Evolutionary conservation across 2,888 invertebrate species (phyloP), one percentile per base, ranked within the genome.

Genomic region (Clitarchus hookeri): DNA sequence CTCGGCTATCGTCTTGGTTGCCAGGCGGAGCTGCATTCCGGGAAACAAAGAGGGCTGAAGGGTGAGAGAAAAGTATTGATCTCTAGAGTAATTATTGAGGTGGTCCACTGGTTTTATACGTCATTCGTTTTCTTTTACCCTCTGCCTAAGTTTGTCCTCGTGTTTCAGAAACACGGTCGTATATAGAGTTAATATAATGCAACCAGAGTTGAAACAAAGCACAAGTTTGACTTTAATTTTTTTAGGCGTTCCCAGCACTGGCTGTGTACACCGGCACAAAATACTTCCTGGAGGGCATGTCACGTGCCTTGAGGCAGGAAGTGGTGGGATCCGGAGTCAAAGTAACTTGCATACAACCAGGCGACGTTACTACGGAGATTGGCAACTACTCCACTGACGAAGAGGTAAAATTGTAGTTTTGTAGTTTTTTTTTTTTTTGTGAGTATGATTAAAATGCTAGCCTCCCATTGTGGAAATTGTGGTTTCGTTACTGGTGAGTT

Each of bases 211-310:
- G 48, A 48, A 48, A 48, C 48, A 48, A 48, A 11, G 16, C 16
- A 48, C 48, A 48, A 48, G 6, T 13, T 48, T 48, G 48, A 16
- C 6, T 48, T 8, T 48, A 13, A 0, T 6, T 48, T 36, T 86
- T 84, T 9, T 84, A 89, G 89, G 88, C 89, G 44, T 90, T 89
- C 87, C 85, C 89, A 36, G 89, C 89, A n/a, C 86, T 89, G 86
- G 89, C 89, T 0, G 89, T 90, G 6, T 90, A 90, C 84, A 89
- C 89, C 2, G 90, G 89, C 26, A 89, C 89, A 6, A 90, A 90
- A 86, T 89, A 87, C 86, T 90, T 90, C 83, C 86, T 89, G 82
- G 89, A 89, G 85, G 89, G 88, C 9, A 86, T 89, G 86, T 88
- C 89, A 6, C 86, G 88, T 78, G 88, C 89, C 9, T 80, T 90